Evolutionary conservation across 2,888 invertebrate genomes (phyloP), one percentile per base, ranked within the genome.

Genomic region (Spilarctia lutea): DNA sequence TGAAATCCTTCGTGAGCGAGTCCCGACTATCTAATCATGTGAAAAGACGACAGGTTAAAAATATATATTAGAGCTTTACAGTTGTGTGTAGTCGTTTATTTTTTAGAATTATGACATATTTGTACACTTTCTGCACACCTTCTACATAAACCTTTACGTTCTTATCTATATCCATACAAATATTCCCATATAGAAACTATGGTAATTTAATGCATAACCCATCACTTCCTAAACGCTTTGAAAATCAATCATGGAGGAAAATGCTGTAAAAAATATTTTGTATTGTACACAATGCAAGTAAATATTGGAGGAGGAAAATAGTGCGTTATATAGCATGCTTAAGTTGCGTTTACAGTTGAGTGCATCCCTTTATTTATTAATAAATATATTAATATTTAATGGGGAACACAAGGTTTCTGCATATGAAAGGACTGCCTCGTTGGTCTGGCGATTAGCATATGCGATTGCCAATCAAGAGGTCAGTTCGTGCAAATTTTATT

Each of bases 321-420:
- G 87, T 87, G 86, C 76, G 77, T 63, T 75, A 74, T 66, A 77
- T 16, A 76, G 73, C 63, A 30, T 75, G 77, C 73, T 67, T 74
- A 67, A 71, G 75, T 75, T 81, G 83, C 71, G 73, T 83, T 82
- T 75, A 89, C 83, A 80, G 81, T 68, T 75, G 73, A 84, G 76
- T 84, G 79, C 77, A 80, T 85, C 86, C 86, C 86, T 81, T 83
- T 81, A 83, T 63, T 81, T 77, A 81, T 82, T 84, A 79, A 81
- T 68, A 68, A 76, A n/a, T n/a, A 75, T 76, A 81, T 80, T 75
- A 77, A 83, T 84, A 85, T n/a, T 78, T 66, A 69, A 77, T 77
- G 24, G 24, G 24, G 24, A 79, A 35, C 10, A 35, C n/a, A 39
- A 63, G 30, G 18, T 30, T 30, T 63, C 63, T 63, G 30, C 18